These are phyloP conservation scores for Sebastes taczanowskii DNA, from an alignment of 2,797 vertebrate genomes.

Conservation along the genomic window DNA sequence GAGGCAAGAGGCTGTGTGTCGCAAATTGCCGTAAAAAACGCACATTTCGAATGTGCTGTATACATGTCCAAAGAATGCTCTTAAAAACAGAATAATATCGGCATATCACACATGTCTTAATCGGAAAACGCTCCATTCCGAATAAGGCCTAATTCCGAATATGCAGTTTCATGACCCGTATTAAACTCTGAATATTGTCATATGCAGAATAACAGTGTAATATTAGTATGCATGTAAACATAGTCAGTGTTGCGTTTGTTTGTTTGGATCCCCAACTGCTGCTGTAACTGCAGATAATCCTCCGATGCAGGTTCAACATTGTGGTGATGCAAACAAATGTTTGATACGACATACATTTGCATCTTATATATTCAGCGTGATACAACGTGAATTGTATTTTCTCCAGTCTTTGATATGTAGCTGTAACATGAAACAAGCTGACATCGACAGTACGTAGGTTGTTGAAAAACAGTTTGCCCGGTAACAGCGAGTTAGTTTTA, in stretches of 20 bases:
- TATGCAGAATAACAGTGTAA: no score
- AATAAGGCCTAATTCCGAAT: no score
- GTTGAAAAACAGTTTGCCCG: constrained; percentile 17
- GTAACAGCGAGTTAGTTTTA: constrained; percentile 1
- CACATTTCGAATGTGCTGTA: no score
- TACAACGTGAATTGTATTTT: background rate
- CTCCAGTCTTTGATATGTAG: background rate
- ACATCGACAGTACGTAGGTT: background rate
- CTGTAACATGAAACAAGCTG: background rate
- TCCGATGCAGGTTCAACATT: background rate
- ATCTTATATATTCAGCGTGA: background rate
- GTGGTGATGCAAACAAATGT: background rate
- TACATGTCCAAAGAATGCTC: no score
- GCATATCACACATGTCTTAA: no score
- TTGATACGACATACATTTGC: background rate
- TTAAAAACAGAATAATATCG: no score
- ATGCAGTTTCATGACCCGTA: no score
- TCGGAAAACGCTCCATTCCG: no score
- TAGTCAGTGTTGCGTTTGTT: background rate
- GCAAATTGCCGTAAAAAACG: no score
- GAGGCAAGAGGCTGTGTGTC: no score
- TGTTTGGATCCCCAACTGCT: background rate
- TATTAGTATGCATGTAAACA: no score
- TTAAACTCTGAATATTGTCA: no score
- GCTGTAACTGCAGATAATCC: background rate